Evolutionary conservation across 23 tunicate species (phyloP).

Genomic region (Trididemnum nubilum): DNA sequence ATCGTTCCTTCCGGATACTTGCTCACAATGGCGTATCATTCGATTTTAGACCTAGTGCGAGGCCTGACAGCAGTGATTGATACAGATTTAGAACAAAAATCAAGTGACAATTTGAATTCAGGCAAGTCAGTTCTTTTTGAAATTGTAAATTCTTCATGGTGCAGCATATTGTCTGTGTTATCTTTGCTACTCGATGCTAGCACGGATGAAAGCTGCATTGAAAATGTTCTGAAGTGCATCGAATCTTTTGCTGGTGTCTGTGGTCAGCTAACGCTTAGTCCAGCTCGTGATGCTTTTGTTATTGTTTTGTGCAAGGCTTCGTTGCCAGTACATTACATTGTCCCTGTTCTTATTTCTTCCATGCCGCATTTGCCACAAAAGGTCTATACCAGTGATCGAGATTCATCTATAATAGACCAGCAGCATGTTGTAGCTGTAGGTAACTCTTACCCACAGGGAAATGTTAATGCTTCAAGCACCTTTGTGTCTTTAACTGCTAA

Average conservation of each 20-base stretch:
- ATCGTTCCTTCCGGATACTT: conserved; percentile 81
- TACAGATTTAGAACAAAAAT: conserved; percentile 21
- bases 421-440: conserved; percentile 93
- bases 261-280: conserved; percentile 64
- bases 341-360: conserved; percentile 79
- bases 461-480: conserved; percentile 2
- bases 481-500: conserved; percentile 86
- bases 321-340: conserved; percentile 63
- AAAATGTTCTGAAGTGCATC: conserved; percentile 67
- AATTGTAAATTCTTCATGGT: conserved; percentile 81
- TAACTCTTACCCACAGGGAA: conserved; percentile 53
- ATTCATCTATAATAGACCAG: conserved; percentile 33
- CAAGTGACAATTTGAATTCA: not conserved
- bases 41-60: conserved; percentile 67
- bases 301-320: conserved; percentile 87
- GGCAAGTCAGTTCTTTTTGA: conserved; percentile 27
- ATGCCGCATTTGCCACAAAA: conserved; percentile 71
- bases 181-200: conserved; percentile 77
- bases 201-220: conserved; percentile 78
- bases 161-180: conserved; percentile 52
- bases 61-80: conserved; percentile 77
- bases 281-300: conserved; percentile 88
- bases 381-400: conserved; percentile 44
- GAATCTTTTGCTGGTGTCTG: conserved; percentile 84
- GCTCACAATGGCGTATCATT: conserved; percentile 76